These are phyloP conservation scores for Trissolcus basalis DNA, from an alignment of 1,140 invertebrate species.

Conservation along the genomic window DNA sequence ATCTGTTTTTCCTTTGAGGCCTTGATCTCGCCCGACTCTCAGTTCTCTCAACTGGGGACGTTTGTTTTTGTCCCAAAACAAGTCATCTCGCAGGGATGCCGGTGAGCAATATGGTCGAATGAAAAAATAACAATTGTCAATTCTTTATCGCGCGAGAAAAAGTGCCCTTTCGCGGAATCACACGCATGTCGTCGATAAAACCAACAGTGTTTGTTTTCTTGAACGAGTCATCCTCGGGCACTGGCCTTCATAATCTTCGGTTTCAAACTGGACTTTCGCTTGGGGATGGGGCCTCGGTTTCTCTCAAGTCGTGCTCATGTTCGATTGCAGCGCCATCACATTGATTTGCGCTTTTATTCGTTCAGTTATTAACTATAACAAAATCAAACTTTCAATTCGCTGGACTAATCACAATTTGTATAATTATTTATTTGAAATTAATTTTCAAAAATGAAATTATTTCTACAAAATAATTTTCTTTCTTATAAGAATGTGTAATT, in stretches of 20 bases:
- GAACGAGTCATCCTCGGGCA: conserved; percentile 21
- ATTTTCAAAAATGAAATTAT: too few species aligned
- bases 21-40: neutral
- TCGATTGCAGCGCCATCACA: neutral
- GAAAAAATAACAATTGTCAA: conserved; percentile 15
- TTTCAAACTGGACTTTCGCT: conserved; percentile 3
- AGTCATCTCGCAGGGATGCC: conserved; percentile 7
- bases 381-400: too few species aligned
- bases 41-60: neutral
- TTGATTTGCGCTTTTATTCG: neutral
- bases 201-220: conserved; percentile 8
- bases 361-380: too few species aligned
- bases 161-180: conserved; percentile 12
- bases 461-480: too few species aligned
- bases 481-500: too few species aligned
- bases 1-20: neutral
- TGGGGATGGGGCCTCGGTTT: neutral
- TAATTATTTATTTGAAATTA: too few species aligned
- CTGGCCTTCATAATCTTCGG: conserved; percentile 14
- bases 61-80: conserved; percentile 5
- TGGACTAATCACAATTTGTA: too few species aligned
- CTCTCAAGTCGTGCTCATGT: neutral
- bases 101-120: conserved; percentile 2
- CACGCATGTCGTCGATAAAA: conserved; percentile 36
- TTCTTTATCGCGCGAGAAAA: conserved; percentile 11